Conservation (phyloP, 2,113 vertebrate genomes). For the Pithys albifrons region DNA sequence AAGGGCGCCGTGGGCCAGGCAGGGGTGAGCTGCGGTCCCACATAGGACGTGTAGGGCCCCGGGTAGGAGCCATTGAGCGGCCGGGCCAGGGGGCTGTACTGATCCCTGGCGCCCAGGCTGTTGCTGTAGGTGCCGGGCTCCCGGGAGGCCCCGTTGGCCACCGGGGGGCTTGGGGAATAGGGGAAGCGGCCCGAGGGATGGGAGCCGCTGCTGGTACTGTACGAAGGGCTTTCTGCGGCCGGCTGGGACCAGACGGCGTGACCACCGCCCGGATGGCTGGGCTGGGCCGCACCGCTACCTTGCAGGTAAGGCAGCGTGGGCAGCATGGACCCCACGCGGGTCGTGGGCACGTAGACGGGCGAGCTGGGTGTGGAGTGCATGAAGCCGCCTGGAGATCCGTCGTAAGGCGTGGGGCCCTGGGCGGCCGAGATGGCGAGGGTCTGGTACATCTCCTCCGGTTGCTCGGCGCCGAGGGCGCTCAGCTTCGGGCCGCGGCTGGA, state of each 20-base stretch:
- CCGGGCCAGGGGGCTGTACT: constrained; percentile 86
- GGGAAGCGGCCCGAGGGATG: constrained; percentile 88
- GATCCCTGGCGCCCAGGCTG: constrained; percentile 86
- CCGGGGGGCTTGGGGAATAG: constrained; percentile 90
- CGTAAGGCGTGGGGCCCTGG: constrained; percentile 86
- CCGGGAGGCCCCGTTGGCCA: constrained; percentile 84
- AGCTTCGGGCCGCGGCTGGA: constrained; percentile 85
- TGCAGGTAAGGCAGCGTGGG: constrained; percentile 89
- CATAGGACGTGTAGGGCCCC: constrained; percentile 88
- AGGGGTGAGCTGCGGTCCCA: constrained; percentile 85
- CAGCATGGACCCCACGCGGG: constrained; percentile 92
- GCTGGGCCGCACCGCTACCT: constrained; percentile 81
- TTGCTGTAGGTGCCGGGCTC: constrained; percentile 76
- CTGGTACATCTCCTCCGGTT: constrained; percentile 94
- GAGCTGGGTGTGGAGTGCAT: constrained; percentile 91
- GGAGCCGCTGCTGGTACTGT: constrained; percentile 75
- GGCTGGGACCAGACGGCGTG: constrained; percentile 85
- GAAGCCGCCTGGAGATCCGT: constrained; percentile 85
- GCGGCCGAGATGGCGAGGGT: constrained; percentile 90
- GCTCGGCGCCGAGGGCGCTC: constrained; percentile 77
- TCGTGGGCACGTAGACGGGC: constrained; percentile 94
- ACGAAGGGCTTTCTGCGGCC: constrained; percentile 75
- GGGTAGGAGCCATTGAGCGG: constrained; percentile 88
- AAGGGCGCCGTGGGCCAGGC: constrained; percentile 89
- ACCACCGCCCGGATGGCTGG: constrained; percentile 83